A percentile compares a stretch with the other conserved stretches of the same genome.
phyloP scores from a whole-genome alignment of 2,888 invertebrate species.

The Acheta domesticus region DNA sequence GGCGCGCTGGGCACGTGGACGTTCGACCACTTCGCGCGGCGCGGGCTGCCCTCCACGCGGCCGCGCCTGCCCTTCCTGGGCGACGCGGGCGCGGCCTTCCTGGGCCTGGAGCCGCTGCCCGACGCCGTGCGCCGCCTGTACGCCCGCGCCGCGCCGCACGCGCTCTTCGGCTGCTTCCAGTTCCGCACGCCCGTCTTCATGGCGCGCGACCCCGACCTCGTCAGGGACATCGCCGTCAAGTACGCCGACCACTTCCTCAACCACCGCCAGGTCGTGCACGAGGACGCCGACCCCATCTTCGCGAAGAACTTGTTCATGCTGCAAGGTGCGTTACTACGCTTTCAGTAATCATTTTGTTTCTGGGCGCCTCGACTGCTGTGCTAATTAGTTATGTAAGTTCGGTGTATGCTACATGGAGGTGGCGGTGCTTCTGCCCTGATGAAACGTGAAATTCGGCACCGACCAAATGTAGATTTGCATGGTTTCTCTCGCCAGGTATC shows the following conservation, averaged over 20 bases:
- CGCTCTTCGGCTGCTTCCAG: neutral
- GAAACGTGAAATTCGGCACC: no score
- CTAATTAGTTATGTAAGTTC: no score
- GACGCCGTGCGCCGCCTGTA: neutral
- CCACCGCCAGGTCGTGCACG: neutral
- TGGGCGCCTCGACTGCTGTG: no score
- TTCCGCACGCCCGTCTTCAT: neutral
- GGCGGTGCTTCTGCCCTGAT: no score
- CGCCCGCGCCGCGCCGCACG: neutral
- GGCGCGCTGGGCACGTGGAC: neutral
- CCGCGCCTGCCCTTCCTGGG: neutral
- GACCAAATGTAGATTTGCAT: no score
- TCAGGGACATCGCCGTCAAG: neutral
- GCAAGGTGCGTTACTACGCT: neutral
- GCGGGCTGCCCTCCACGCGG: neutral
- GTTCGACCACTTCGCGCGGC: neutral
- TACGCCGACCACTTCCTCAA: neutral
- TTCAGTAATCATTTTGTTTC: no score
- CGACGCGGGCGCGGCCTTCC: neutral
- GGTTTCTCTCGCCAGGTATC: no score
- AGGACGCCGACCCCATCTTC: neutral
- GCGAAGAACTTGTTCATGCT: neutral
- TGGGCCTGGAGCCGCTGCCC: neutral
- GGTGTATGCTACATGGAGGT: no score
- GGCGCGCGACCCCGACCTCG: neutral